Percentiles rank a stretch among this genome's conserved stretches.
These are phyloP conservation scores for Odontocerum albicorne DNA, from an alignment of 2,888 invertebrate species.

Conservation along the genomic window DNA sequence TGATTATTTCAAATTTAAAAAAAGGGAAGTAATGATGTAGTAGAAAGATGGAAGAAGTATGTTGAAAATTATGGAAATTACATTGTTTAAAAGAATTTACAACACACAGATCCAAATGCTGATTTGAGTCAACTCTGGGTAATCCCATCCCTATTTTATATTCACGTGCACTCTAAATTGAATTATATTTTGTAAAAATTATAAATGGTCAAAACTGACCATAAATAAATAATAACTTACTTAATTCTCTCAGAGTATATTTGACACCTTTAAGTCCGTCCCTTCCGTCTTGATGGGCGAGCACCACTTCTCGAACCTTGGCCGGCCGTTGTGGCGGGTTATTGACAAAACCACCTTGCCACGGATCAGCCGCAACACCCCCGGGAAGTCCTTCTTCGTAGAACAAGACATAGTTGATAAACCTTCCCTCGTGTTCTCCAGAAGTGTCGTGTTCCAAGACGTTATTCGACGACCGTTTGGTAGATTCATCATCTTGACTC, in stretches of 20 bases:
- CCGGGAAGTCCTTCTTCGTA: slow-evolving; percentile 51
- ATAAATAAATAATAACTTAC: too few species aligned
- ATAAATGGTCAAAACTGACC: too few species aligned
- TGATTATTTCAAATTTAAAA: too few species aligned
- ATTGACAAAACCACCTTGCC: slow-evolving; percentile 45
- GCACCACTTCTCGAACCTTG: slow-evolving; percentile 48
- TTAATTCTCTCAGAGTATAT: slow-evolving; percentile 50
- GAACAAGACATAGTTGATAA: slow-evolving; percentile 52
- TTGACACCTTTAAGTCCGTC: slow-evolving; percentile 49
- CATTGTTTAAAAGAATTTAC: too few species aligned
- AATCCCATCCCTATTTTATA: too few species aligned
- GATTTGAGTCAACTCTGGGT: too few species aligned
- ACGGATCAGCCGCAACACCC: slow-evolving; percentile 41
- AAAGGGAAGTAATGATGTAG: too few species aligned
- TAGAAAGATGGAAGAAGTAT: too few species aligned
- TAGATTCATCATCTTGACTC: neutral
- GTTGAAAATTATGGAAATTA: too few species aligned
- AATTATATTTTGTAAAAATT: too few species aligned
- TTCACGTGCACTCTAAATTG: too few species aligned
- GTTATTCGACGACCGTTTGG: neutral
- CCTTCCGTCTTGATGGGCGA: slow-evolving; percentile 50
- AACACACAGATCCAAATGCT: too few species aligned
- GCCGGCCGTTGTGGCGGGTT: slow-evolving; percentile 44
- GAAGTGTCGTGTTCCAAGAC: slow-evolving; percentile 37
- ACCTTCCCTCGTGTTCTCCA: slow-evolving; percentile 42